Conservation (phyloP, 1,140 invertebrate genomes). For the Bicyclus anynana region DNA sequence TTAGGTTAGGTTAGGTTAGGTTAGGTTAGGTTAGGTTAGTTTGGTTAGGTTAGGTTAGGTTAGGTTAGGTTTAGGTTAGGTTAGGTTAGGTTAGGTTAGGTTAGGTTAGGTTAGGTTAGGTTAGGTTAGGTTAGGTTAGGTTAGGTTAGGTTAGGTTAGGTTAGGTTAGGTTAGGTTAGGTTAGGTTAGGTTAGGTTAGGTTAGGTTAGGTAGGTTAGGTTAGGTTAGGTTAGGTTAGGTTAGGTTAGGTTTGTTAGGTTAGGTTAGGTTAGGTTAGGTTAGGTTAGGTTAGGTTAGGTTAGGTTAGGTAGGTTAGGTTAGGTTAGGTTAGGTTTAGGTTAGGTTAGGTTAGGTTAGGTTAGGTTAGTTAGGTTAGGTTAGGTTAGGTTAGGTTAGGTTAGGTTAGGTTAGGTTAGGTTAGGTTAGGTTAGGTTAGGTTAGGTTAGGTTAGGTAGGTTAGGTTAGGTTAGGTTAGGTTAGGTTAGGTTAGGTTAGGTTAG, state of each 20-base stretch:
- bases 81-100: not conserved
- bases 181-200: not conserved
- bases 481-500: constrained; percentile 12
- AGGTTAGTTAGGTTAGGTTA: constrained; percentile 11
- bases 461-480: constrained; percentile 12
- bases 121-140: constrained; percentile 1
- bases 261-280: constrained; percentile 6
- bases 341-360: constrained; percentile 12
- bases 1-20: constrained; percentile 34
- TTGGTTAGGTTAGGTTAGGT: constrained; percentile 28
- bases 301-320: constrained; percentile 12
- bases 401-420: constrained; percentile 10
- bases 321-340: constrained; percentile 12
- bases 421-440: constrained; percentile 12
- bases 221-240: not conserved
- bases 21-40: constrained; percentile 34
- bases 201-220: not conserved
- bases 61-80: too few species aligned
- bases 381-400: constrained; percentile 11
- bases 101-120: not conserved
- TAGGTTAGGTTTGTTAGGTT: not conserved
- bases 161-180: not conserved
- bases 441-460: constrained; percentile 7
- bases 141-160: not conserved
- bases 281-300: constrained; percentile 12